phyloP scores from a whole-genome alignment of 2,797 vertebrate genomes.

The Epinephelus awoara region DNA sequence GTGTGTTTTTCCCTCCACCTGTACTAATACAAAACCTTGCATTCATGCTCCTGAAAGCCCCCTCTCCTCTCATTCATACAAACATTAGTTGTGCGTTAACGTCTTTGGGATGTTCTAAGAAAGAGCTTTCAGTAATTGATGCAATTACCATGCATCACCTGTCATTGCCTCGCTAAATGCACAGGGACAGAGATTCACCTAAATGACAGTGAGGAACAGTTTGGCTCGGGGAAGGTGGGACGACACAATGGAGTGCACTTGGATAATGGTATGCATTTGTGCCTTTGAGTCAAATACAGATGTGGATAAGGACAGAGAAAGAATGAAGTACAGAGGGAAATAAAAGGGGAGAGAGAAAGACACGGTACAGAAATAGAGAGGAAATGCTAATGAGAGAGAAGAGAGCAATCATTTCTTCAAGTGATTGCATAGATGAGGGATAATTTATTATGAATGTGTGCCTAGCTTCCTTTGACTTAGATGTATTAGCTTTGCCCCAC shows the following conservation, averaged over 20 bases:
- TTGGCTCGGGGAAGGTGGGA: conserved; percentile 48
- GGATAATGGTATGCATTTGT: conserved; percentile 74
- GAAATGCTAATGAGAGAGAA: conserved; percentile 71
- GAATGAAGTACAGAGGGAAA: conserved; percentile 47
- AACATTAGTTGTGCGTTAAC: conserved; percentile 58
- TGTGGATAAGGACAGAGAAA: conserved; percentile 48
- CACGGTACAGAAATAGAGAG: conserved; percentile 48
- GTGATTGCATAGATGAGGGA: conserved; percentile 79
- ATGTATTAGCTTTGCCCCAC: conserved; percentile 79
- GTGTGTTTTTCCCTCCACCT: neutral
- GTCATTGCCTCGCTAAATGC: conserved; percentile 64
- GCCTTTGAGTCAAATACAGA: conserved; percentile 58
- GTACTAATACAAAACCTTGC: conserved; percentile 30
- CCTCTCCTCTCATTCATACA: conserved; percentile 47
- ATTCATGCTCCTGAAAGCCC: conserved; percentile 51
- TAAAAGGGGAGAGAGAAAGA: conserved; percentile 32
- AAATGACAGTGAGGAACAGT: conserved; percentile 58
- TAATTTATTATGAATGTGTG: conserved; percentile 81
- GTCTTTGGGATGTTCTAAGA: conserved; percentile 38
- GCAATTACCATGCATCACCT: conserved; percentile 74
- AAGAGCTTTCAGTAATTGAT: conserved; percentile 66
- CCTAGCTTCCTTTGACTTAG: conserved; percentile 77
- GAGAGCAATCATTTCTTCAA: conserved; percentile 79
- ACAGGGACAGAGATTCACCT: conserved; percentile 57
- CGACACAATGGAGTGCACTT: conserved; percentile 62